Conservation (phyloP, 1,140 invertebrate genomes). For the Batillaria attramentaria region DNA sequence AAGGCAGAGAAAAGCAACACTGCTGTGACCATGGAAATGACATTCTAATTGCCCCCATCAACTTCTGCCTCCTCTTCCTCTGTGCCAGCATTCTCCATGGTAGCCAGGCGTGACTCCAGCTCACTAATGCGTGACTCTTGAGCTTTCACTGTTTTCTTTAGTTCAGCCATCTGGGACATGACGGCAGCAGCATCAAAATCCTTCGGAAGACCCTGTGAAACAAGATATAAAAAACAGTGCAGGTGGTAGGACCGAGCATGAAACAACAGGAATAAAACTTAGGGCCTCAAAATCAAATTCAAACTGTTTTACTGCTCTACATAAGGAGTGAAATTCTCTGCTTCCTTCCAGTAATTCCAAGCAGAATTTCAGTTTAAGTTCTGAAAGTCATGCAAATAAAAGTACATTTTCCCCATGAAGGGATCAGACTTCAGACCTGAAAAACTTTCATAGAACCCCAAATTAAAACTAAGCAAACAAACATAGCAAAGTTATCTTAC, state of each 20-base stretch:
- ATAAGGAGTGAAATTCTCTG: neutral
- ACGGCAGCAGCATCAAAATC: conserved; percentile 25
- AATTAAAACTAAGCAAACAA: no score
- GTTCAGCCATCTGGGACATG: conserved; percentile 37
- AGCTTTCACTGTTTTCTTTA: conserved; percentile 37
- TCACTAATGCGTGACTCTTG: conserved; percentile 44
- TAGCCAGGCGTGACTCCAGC: conserved; percentile 38
- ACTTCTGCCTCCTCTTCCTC: conserved; percentile 24
- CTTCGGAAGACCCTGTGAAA: conserved; percentile 10
- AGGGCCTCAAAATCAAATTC: neutral
- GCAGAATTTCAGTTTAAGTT: no score
- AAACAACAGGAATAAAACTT: neutral
- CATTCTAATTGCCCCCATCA: conserved; percentile 25
- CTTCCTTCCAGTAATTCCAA: neutral
- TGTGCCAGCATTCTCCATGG: conserved; percentile 23
- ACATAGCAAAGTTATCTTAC: no score
- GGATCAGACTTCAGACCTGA: no score
- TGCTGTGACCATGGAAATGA: no score
- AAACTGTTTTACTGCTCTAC: no score
- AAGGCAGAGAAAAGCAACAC: no score
- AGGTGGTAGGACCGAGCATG: neutral
- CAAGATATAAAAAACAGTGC: neutral
- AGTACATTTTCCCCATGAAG: no score
- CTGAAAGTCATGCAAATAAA: no score
- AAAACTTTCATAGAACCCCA: no score